Conservation (phyloP, 2,888 invertebrate genomes). For the Phyllotreta cruciferae region DNA sequence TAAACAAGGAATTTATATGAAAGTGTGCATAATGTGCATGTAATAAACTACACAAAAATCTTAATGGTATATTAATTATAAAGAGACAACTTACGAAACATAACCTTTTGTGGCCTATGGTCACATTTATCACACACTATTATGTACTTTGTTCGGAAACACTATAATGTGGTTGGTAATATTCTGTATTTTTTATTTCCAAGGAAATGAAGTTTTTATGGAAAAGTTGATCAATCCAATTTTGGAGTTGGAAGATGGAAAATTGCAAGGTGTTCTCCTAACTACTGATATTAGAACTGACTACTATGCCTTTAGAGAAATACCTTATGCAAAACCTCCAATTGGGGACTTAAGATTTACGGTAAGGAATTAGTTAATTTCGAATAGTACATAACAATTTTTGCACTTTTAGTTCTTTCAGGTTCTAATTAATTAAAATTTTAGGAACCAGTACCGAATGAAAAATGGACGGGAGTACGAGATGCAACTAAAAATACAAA, state of each 20-base stretch:
- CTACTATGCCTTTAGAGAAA: conserved; percentile 33
- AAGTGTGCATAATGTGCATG: too few relatives aligned
- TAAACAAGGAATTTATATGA: too few relatives aligned
- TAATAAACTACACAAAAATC: too few relatives aligned
- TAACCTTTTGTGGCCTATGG: too few relatives aligned
- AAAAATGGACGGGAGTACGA: conserved; percentile 10
- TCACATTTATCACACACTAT: too few relatives aligned
- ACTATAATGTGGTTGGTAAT: too few relatives aligned
- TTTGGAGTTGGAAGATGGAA: conserved; percentile 13
- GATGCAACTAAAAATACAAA: conserved; percentile 20
- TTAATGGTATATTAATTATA: too few relatives aligned
- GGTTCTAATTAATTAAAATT: neutral
- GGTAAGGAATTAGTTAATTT: conserved; percentile 11
- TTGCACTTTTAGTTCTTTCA: neutral
- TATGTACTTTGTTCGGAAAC: too few relatives aligned
- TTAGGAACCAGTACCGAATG: conserved; percentile 17
- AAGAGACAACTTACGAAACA: too few relatives aligned
- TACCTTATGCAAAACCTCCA: conserved; percentile 27
- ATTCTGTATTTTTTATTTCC: too few relatives aligned
- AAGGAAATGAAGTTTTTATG: too few relatives aligned
- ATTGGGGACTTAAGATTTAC: conserved; percentile 19
- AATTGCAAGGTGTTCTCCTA: conserved; percentile 12
- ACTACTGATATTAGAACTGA: neutral
- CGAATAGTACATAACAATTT: neutral
- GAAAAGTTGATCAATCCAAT: neutral